Conservation (phyloP, 2,888 invertebrate genomes). For the Drosophila mayaguana region DNA sequence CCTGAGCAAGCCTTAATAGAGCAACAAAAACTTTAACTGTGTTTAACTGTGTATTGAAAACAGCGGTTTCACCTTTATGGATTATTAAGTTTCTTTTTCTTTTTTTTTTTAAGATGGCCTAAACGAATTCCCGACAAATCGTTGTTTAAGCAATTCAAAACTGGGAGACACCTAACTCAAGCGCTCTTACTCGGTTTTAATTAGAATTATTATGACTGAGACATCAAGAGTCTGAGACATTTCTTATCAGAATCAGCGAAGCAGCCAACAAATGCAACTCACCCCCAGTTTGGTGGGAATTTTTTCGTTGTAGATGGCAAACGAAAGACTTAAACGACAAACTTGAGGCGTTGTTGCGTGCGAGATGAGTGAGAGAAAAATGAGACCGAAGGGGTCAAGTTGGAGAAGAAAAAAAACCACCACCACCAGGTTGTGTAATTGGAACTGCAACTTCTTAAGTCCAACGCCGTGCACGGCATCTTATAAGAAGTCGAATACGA, state of each 20-base stretch:
- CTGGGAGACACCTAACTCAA: background rate
- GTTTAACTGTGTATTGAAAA: background rate
- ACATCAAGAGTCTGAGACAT: background rate
- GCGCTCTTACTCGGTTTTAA: conserved; percentile 7
- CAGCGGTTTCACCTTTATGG: background rate
- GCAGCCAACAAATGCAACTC: conserved; percentile 41
- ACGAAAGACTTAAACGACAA: conserved; percentile 78
- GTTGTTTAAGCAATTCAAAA: background rate
- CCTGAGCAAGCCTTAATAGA: background rate
- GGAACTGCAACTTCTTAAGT: conserved; percentile 70
- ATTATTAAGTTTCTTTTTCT: background rate
- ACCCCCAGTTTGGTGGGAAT: conserved; percentile 47
- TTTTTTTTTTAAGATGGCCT: background rate
- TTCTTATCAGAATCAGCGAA: conserved; percentile 68
- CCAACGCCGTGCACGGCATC: conserved; percentile 49
- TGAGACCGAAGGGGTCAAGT: conserved; percentile 10
- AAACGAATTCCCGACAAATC: background rate
- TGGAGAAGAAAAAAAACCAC: conserved; percentile 20
- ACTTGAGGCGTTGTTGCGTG: conserved; percentile 64
- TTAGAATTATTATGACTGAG: conserved; percentile 28
- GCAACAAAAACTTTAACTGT: background rate
- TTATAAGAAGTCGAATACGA: conserved; percentile 79
- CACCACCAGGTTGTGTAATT: conserved; percentile 68
- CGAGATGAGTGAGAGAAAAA: conserved; percentile 21
- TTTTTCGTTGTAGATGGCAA: conserved; percentile 23